A percentile compares a stretch with the other conserved stretches of the same genome.
phyloP scores from a whole-genome alignment of 2,888 invertebrate species.

The Pardosa pseudoannulata region DNA sequence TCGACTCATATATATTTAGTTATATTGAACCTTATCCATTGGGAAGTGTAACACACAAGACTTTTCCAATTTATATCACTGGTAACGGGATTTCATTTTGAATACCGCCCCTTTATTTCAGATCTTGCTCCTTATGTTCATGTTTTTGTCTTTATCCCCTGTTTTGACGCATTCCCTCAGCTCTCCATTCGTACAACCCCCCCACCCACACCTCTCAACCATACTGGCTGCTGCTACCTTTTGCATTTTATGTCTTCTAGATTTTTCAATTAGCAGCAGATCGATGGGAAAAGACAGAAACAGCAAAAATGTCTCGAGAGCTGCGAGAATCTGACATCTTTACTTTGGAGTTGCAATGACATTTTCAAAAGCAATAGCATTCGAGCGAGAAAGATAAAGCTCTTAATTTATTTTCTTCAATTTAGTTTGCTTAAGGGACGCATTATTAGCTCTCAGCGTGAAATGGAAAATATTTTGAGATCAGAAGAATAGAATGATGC shows the following conservation, averaged over 20 bases:
- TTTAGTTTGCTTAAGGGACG: conserved; percentile 2
- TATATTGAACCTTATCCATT: no score
- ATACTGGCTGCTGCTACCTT: no score
- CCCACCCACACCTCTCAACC: neutral
- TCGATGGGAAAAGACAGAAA: conserved; percentile 34
- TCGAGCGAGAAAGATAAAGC: neutral
- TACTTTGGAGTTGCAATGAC: neutral
- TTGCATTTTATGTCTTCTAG: conserved; percentile 28
- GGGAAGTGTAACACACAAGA: no score
- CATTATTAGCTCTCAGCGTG: neutral
- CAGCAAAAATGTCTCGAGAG: conserved; percentile 10
- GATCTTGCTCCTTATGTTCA: neutral
- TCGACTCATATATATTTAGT: no score
- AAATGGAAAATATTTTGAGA: neutral
- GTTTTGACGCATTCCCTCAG: neutral
- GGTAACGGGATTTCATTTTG: no score
- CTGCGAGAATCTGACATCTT: neutral
- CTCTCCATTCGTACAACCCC: neutral
- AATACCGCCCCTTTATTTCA: neutral
- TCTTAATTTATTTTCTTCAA: conserved; percentile 15
- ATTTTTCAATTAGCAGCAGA: conserved; percentile 50
- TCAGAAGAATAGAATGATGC: neutral
- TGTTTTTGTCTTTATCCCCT: neutral
- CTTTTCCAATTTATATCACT: no score
- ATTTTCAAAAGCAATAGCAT: neutral